Base-by-base conservation (phyloP, 1,140 invertebrate species). In the Eupeodes corollae region DNA sequence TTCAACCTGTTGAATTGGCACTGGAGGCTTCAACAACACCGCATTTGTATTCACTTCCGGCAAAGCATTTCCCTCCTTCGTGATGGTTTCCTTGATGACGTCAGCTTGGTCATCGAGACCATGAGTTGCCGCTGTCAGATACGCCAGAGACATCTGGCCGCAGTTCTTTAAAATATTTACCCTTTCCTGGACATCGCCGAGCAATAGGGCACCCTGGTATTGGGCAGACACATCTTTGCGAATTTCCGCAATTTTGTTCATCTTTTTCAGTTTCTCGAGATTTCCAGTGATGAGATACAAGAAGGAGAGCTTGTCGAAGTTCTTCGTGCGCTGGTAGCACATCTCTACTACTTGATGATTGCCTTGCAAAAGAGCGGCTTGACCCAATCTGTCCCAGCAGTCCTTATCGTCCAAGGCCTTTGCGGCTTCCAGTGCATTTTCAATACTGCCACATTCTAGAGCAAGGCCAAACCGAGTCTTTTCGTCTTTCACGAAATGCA, bases 401-500 rank as follows among this genome's bases (percentile, higher is more conserved):
- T 77, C 69, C 53, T 91, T 90, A 61, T 98, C 90, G 70, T 99
- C 95, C 6, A 99, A 67, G 3, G 85, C 83, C 61, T 91, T 86
- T 2, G 96, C 96, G 0, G 95, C 92, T 69, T 99, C 94, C 2
- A 88, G 57, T 0, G 87, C 86, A 35, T 96, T 91, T 66, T 99
- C 94, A 61, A 99, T 95, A 68, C 99, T 98, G 9, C 94, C 93
- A 71, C 97, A 99, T 71, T 99, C 95, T 11, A 99, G 69, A 1
- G 97, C 96, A 42, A 99, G 69, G 3, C 90, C 87, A 69, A 99
- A 95, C 38, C 95, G 77, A 0, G 96, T 99, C 60, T 96, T 97
- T 53, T 98, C 91, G 67, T 99, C 96, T 70, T 99, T 99, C 1
- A 99, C 97, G 74, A 99, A 99, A 68, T 99, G 95, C 9, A 99